phyloP scores from a whole-genome alignment of 2,797 vertebrate genomes.

The Halcyon smyrnensis region DNA sequence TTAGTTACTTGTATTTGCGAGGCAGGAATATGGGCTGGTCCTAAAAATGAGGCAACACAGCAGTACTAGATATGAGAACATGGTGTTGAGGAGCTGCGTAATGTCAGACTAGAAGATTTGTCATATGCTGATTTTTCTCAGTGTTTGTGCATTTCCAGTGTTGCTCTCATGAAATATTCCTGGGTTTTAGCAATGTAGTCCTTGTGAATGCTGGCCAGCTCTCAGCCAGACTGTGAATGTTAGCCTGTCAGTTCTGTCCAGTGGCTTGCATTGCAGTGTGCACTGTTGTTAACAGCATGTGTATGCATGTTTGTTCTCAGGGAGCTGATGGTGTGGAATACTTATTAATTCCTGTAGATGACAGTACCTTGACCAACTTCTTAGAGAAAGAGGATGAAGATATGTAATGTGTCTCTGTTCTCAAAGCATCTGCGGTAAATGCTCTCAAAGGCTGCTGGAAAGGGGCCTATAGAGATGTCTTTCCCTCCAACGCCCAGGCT shows the following conservation, averaged over 20 bases:
- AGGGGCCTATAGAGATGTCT: not conserved
- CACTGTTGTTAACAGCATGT: not conserved
- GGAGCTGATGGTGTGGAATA: slow-evolving; percentile 94
- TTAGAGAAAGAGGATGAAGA: slow-evolving; percentile 89
- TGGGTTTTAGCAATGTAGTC: not conserved
- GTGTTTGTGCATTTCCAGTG: not conserved
- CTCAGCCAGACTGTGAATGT: not conserved
- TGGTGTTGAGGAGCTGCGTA: not conserved
- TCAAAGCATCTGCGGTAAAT: not conserved
- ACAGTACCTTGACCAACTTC: slow-evolving; percentile 88
- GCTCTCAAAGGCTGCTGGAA: slow-evolving; percentile 22
- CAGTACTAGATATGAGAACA: not conserved
- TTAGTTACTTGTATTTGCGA: not conserved
- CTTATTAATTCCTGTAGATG: slow-evolving; percentile 90
- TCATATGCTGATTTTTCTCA: not conserved
- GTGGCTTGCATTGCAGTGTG: not conserved
- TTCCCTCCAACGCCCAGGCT: not conserved
- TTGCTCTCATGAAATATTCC: not conserved
- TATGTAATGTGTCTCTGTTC: slow-evolving; percentile 35
- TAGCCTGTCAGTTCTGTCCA: not conserved
- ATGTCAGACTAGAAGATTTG: not conserved
- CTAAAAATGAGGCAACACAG: not conserved
- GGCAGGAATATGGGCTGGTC: not conserved
- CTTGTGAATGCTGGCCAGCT: not conserved
- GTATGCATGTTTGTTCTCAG: slow-evolving; percentile 75